phyloP scores from a whole-genome alignment of 2,797 vertebrate genomes.

The Melanotaenia parkinsoni region DNA sequence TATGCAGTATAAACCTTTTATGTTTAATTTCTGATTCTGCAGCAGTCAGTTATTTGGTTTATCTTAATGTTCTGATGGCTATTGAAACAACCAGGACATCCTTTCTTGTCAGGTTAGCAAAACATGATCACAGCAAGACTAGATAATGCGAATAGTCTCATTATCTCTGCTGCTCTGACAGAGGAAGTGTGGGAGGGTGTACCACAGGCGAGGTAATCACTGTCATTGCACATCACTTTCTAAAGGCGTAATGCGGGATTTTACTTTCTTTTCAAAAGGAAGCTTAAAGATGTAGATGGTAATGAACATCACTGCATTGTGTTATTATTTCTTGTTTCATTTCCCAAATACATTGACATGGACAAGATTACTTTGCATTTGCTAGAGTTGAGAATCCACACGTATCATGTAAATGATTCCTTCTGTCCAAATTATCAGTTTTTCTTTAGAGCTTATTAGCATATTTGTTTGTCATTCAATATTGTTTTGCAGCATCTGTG shows the following conservation, averaged over 20 bases:
- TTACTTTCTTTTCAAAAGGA: slow-evolving; percentile 18
- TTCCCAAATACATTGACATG: not conserved
- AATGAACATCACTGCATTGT: slow-evolving; percentile 13
- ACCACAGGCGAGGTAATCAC: slow-evolving; percentile 47
- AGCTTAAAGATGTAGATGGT: slow-evolving; percentile 9
- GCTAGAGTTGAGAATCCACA: slow-evolving; percentile 1
- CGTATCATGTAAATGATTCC: slow-evolving; percentile 6
- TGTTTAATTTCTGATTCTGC: slow-evolving; percentile 34
- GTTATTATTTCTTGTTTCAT: slow-evolving; percentile 1
- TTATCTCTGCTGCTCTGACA: slow-evolving; percentile 57
- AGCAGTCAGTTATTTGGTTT: slow-evolving; percentile 41
- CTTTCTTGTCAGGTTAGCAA: slow-evolving; percentile 35
- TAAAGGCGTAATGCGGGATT: slow-evolving; percentile 14
- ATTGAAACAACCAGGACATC: slow-evolving; percentile 44
- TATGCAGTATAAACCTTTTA: not conserved
- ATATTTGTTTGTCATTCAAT: slow-evolving; percentile 38
- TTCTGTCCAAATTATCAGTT: slow-evolving; percentile 11
- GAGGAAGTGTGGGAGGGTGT: slow-evolving; percentile 44
- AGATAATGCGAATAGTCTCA: slow-evolving; percentile 40
- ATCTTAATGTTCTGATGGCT: slow-evolving; percentile 21
- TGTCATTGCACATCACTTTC: slow-evolving; percentile 54
- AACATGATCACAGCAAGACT: slow-evolving; percentile 48
- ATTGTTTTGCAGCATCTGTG: slow-evolving; percentile 57
- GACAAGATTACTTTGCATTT: not conserved
- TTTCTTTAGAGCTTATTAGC: slow-evolving; percentile 34